Evolutionary conservation across 2,888 invertebrate genomes (phyloP).

Genomic region (Pristionchus arcanus): DNA sequence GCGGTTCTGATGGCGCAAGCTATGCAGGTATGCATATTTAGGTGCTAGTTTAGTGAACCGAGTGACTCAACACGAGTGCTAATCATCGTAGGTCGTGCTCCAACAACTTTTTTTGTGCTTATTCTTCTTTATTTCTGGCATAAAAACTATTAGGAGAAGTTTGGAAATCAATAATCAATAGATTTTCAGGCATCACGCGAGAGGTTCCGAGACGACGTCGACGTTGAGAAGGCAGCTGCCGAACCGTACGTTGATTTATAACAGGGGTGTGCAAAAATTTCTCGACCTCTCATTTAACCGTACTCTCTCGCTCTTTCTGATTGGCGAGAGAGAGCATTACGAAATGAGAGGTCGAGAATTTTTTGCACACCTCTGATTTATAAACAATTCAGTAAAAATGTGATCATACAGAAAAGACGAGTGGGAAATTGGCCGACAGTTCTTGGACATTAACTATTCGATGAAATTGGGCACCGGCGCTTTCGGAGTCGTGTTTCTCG

Average conservation of each 20-base stretch:
- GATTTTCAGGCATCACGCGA: background rate
- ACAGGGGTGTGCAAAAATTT: no score
- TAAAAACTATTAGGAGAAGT: no score
- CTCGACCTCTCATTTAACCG: no score
- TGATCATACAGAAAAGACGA: background rate
- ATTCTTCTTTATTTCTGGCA: no score
- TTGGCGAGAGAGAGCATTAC: no score
- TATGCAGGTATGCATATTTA: background rate
- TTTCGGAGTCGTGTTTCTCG: constrained; percentile 5
- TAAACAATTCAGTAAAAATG: background rate
- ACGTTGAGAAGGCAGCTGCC: background rate
- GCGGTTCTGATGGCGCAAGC: background rate
- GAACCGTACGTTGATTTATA: background rate
- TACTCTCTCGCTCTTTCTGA: no score
- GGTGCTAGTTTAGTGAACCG: no score
- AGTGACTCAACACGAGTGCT: no score
- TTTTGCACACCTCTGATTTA: background rate
- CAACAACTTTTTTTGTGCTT: no score
- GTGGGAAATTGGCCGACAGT: constrained; percentile 8
- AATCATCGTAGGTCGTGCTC: no score
- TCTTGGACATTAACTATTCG: background rate
- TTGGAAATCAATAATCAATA: no score
- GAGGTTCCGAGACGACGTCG: background rate
- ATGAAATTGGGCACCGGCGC: constrained; percentile 28
- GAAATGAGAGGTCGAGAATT: no score